Base-by-base conservation (phyloP, 2,113 vertebrate genomes). In the Boleophthalmus pectinirostris region DNA sequence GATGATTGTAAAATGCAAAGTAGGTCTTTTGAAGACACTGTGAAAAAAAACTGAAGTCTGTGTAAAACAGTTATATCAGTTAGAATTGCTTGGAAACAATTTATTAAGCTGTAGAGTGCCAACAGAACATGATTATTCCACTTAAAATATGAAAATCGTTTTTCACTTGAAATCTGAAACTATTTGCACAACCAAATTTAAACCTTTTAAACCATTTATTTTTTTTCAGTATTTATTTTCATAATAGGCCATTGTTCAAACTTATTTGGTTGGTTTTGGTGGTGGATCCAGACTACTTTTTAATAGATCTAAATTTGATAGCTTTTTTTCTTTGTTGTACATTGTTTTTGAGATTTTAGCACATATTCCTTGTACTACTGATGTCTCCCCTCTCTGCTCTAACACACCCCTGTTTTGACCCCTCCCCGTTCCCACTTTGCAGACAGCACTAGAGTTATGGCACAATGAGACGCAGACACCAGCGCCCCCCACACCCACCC, bases 371-470 rank as follows among this genome's bases (percentile, higher is more conserved):
- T 29, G 54, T 23, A 1, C 47, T 16, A 18, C 25, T 58, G 35
- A 49, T 46, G 15, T 38, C 65, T 68, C 79, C 21, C 87, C 91
- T 80, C 90, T 88, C 82, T 35, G 70, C 77, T 47, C 20, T 46
- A 21, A 65, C 83, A 70, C 49, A 56, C 75, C 66, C 54, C 45
- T 75, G 75, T 71, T 88, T 84, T 83, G 75, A 82, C 64, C 75
- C 82, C 74, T 80, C 21, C 54, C 61, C 67, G 64, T 79, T 60
- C 71, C 75, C 71, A 65, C 84, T 88, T 94, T 92, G 15, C 43
- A 78, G 75, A 74, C 89, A 76, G 85, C 89, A 25, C 24, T 84
- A 95, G 94, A 96, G 93, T 94, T 95, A 94, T 94, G 93, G 92
- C 93, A 93, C 84, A 75, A 91, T 94, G 92, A 92, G 90, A 94